Evolutionary conservation across 1,140 invertebrate genomes (phyloP).

Genomic region (Hyphantria cunea): DNA sequence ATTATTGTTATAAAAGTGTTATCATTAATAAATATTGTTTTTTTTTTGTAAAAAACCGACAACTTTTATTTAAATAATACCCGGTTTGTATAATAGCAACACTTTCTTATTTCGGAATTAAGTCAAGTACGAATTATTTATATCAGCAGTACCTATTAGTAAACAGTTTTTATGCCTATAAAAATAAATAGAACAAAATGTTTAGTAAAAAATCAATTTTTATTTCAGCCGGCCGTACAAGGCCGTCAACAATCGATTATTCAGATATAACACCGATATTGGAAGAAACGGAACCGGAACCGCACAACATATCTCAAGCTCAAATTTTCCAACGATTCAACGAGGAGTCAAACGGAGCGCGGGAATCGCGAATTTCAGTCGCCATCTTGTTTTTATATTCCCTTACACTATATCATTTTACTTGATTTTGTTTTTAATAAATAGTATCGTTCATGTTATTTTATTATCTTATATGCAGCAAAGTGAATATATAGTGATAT

Average conservation of each 20-base stretch:
- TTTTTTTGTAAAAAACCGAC: too few relatives aligned
- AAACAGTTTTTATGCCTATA: too few relatives aligned
- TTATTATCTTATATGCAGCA: too few relatives aligned
- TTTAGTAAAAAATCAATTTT: background rate
- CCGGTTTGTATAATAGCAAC: too few relatives aligned
- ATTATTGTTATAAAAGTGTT: too few relatives aligned
- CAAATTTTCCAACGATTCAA: constrained; percentile 53
- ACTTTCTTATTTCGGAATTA: too few relatives aligned
- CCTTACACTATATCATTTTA: constrained; percentile 31
- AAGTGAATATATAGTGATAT: too few relatives aligned
- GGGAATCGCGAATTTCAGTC: constrained; percentile 39
- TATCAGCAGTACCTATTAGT: too few relatives aligned
- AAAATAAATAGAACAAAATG: too few relatives aligned
- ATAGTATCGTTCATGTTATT: background rate
- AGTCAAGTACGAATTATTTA: too few relatives aligned
- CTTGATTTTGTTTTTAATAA: constrained; percentile 11
- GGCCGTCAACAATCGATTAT: constrained; percentile 53
- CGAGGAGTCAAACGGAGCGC: constrained; percentile 45
- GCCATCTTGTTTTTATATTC: constrained; percentile 42
- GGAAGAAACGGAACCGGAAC: constrained; percentile 55
- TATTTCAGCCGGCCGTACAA: constrained; percentile 54
- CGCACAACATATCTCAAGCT: constrained; percentile 60
- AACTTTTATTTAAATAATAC: too few relatives aligned
- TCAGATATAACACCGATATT: constrained; percentile 59
- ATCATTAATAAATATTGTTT: too few relatives aligned